Percentiles rank a stretch among this genome's conserved stretches.
These are phyloP conservation scores for Limanda limanda DNA, from an alignment of 2,113 vertebrate genomes.

Conservation along the genomic window DNA sequence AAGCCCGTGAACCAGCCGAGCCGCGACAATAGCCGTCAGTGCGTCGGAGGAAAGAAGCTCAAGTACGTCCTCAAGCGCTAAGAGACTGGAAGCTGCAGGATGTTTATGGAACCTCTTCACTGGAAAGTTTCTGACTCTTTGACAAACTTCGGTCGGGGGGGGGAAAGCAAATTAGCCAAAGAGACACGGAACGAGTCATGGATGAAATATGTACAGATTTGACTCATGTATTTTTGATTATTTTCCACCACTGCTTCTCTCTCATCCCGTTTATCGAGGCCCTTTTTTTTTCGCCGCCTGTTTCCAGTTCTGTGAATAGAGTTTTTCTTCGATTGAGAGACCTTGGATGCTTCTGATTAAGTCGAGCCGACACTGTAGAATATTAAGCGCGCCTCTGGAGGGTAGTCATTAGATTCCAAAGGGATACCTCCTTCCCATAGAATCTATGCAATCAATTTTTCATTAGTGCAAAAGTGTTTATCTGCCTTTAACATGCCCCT, in stretches of 20 bases:
- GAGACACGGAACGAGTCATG: constrained; percentile 42
- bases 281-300: constrained; percentile 38
- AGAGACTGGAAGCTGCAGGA: constrained; percentile 40
- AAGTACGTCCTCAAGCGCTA: constrained; percentile 40
- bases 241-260: constrained; percentile 4
- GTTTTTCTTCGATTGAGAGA: constrained; percentile 77
- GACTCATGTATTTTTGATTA: constrained; percentile 26
- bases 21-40: constrained; percentile 39
- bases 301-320: constrained; percentile 66
- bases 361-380: constrained; percentile 73
- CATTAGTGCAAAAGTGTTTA: constrained; percentile 99
- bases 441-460: constrained; percentile 99
- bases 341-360: constrained; percentile 80
- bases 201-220: constrained; percentile 51
- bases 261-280: constrained; percentile 22
- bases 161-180: constrained; percentile 50
- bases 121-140: constrained; percentile 40
- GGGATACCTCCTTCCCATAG: constrained; percentile 82
- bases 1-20: constrained; percentile 41
- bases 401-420: constrained; percentile 83
- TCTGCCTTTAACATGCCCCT: constrained; percentile 96
- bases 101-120: constrained; percentile 2
- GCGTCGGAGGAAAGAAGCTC: constrained; percentile 36
- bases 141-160: constrained; percentile 34
- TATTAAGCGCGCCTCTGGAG: constrained; percentile 77